phyloP scores from a whole-genome alignment of 2,113 vertebrate genomes.

The Nesoenas mayeri region DNA sequence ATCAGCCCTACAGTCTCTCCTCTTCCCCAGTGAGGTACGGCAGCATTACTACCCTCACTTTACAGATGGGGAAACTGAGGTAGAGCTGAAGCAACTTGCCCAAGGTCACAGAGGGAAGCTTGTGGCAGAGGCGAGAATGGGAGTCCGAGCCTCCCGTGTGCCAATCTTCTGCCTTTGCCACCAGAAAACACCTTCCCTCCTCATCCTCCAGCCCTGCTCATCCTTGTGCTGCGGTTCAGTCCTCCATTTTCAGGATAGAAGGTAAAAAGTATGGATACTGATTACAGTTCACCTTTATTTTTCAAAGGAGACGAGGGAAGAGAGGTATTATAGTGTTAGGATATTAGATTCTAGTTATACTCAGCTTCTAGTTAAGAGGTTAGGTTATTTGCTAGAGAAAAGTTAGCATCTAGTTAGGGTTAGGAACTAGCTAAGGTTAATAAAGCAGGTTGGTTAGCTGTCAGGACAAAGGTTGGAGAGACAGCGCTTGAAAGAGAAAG shows the following conservation, averaged over 20 bases:
- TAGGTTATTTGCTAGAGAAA: constrained; percentile 64
- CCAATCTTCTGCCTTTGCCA: background rate
- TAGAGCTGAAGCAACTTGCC: background rate
- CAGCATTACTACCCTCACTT: background rate
- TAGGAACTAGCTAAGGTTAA: constrained; percentile 73
- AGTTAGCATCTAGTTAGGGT: constrained; percentile 78
- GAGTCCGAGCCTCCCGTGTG: background rate
- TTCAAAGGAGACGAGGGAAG: constrained; percentile 23
- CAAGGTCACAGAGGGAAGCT: background rate
- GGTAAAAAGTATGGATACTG: constrained; percentile 25
- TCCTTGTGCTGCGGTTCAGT: background rate
- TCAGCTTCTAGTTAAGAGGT: constrained; percentile 68
- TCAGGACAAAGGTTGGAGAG: constrained; percentile 44
- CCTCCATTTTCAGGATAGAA: constrained; percentile 67
- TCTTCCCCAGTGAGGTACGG: background rate
- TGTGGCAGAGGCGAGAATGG: background rate
- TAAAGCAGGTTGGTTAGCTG: constrained; percentile 79
- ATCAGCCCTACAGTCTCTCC: background rate
- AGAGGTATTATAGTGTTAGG: constrained; percentile 49
- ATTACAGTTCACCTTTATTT: background rate
- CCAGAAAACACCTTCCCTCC: background rate
- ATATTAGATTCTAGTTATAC: constrained; percentile 76
- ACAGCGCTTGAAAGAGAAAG: background rate
- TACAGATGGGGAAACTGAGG: background rate
- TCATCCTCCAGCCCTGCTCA: background rate